These are phyloP conservation scores for Ophthalmolycus amberensis DNA, from an alignment of 2,113 vertebrate genomes.

Conservation along the genomic window DNA sequence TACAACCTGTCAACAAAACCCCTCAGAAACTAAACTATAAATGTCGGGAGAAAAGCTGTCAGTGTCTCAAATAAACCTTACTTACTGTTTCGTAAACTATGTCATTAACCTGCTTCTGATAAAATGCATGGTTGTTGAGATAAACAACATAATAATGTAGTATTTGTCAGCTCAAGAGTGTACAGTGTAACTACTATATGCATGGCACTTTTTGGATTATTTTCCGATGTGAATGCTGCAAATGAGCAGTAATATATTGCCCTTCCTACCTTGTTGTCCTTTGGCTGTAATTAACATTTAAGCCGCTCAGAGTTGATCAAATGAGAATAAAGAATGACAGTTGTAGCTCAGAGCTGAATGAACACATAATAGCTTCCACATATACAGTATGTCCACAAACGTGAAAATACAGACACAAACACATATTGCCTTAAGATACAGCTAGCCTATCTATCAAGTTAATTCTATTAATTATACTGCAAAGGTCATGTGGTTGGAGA, in stretches of 20 bases:
- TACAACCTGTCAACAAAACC: conserved; percentile 56
- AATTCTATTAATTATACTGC: background rate
- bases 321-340: conserved; percentile 9
- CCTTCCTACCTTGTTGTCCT: background rate
- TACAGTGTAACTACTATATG: background rate
- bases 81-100: background rate
- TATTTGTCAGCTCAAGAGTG: background rate
- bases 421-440: background rate
- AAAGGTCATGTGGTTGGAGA: conserved; percentile 3
- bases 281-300: conserved; percentile 17
- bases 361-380: background rate
- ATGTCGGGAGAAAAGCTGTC: conserved; percentile 24
- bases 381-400: background rate
- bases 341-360: background rate
- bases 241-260: background rate
- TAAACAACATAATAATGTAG: background rate
- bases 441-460: background rate
- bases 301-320: background rate
- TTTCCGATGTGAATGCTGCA: background rate
- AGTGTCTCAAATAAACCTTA: background rate
- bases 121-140: background rate
- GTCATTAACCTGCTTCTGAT: background rate
- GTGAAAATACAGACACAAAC: background rate
- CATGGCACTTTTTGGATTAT: background rate
- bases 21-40: conserved; percentile 18